Conservation (phyloP, 2,113 vertebrate species). For the Indri indri region DNA sequence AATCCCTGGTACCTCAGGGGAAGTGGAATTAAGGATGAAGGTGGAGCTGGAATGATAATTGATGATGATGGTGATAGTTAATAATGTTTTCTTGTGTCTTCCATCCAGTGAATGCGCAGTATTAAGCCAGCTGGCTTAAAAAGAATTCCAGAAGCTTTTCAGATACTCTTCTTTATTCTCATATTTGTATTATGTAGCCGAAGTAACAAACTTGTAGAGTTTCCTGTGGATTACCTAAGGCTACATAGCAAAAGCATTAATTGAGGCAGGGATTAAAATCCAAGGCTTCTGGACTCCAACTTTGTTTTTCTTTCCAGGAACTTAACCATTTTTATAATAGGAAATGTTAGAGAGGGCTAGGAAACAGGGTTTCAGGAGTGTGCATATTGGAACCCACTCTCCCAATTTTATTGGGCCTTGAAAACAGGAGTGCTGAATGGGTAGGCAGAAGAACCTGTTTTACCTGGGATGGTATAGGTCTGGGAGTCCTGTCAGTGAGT, state of each 20-base stretch:
- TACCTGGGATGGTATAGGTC: constrained; percentile 12
- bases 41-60: constrained; percentile 51
- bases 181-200: background rate
- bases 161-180: background rate
- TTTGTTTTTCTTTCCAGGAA: constrained; percentile 29
- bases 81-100: background rate
- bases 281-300: background rate
- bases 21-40: constrained; percentile 10
- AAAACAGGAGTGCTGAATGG: constrained; percentile 22
- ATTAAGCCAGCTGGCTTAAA: background rate
- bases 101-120: background rate
- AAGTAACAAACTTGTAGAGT: background rate
- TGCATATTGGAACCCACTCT: constrained; percentile 36
- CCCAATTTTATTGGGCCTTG: constrained; percentile 14
- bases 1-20: background rate
- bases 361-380: background rate
- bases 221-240: background rate
- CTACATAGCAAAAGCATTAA: background rate
- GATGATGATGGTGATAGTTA: constrained; percentile 5
- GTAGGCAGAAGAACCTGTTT: constrained; percentile 72
- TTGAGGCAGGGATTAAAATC: background rate
- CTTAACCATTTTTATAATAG: background rate
- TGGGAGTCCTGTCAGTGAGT: constrained; percentile 69
- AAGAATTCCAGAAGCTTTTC: constrained; percentile 26
- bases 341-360: background rate